Percentiles rank a stretch among this genome's conserved stretches.
Conservation (phyloP, 2,797 vertebrate genomes). For the Cheirogaleus major region DNA sequence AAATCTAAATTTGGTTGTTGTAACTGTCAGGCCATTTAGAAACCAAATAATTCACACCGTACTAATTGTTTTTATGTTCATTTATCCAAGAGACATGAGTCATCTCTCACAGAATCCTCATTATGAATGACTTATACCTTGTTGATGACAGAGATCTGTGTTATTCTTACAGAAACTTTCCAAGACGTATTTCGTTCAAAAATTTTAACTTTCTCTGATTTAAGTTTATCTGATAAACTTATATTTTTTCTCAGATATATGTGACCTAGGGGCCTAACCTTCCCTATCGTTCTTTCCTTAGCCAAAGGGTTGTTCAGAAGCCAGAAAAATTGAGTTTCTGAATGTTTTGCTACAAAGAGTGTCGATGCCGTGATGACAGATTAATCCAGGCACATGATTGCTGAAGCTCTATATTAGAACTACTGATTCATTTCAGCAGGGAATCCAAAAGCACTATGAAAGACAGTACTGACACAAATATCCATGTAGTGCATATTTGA, state of each 20-base stretch:
- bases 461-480: constrained; percentile 11
- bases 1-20: constrained; percentile 84
- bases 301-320: not conserved
- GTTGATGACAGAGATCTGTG: constrained; percentile 60
- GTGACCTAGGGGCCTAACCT: not conserved
- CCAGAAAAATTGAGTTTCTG: constrained; percentile 52
- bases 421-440: not conserved
- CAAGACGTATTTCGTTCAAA: constrained; percentile 59
- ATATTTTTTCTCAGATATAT: constrained; percentile 41
- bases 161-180: constrained; percentile 66
- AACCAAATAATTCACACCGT: constrained; percentile 87
- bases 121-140: constrained; percentile 78
- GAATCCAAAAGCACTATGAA: constrained; percentile 10
- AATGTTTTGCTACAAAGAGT: constrained; percentile 33
- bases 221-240: constrained; percentile 64
- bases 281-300: constrained; percentile 41
- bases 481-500: not conserved
- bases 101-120: constrained; percentile 83
- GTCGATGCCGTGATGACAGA: constrained; percentile 58
- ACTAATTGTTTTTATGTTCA: constrained; percentile 87
- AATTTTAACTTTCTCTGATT: constrained; percentile 67
- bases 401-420: constrained; percentile 30
- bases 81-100: constrained; percentile 85
- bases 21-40: constrained; percentile 86
- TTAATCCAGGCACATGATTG: constrained; percentile 49